Evolutionary conservation across 2,888 invertebrate species (phyloP).

Genomic region (Rhimphoctona megacephalus): DNA sequence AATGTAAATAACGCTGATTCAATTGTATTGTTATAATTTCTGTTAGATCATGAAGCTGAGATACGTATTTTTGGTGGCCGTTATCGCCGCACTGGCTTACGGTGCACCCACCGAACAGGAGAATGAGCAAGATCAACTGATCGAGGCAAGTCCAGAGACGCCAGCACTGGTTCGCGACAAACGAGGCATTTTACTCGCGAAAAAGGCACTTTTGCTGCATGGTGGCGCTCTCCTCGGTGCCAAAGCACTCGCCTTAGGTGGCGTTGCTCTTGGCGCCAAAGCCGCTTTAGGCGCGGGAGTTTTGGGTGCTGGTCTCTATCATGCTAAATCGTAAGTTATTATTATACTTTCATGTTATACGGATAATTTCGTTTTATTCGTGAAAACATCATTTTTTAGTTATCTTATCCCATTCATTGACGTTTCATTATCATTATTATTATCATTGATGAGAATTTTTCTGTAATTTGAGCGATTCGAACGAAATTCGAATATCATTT

Average conservation of each 20-base stretch:
- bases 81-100: conserved; percentile 69
- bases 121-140: conserved; percentile 5
- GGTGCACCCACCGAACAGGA: conserved; percentile 57
- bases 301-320: conserved; percentile 73
- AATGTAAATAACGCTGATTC: background rate
- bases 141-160: background rate
- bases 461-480: too few species aligned
- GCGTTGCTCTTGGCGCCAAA: conserved; percentile 64
- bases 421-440: too few species aligned
- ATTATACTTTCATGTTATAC: too few species aligned
- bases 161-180: conserved; percentile 66
- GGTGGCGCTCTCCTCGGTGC: conserved; percentile 73
- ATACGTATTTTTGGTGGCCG: conserved; percentile 57
- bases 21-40: background rate
- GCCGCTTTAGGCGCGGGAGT: conserved; percentile 70
- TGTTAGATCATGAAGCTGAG: conserved; percentile 73
- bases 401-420: too few species aligned
- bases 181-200: conserved; percentile 72
- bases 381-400: too few species aligned
- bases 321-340: conserved; percentile 73
- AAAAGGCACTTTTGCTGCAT: conserved; percentile 74
- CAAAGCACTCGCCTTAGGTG: conserved; percentile 73
- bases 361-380: too few species aligned
- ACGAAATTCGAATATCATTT: too few species aligned
- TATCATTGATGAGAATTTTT: too few species aligned